Evolutionary conservation across 2,797 vertebrate species (phyloP).

Genomic region (Crocodylus rhombifer): DNA sequence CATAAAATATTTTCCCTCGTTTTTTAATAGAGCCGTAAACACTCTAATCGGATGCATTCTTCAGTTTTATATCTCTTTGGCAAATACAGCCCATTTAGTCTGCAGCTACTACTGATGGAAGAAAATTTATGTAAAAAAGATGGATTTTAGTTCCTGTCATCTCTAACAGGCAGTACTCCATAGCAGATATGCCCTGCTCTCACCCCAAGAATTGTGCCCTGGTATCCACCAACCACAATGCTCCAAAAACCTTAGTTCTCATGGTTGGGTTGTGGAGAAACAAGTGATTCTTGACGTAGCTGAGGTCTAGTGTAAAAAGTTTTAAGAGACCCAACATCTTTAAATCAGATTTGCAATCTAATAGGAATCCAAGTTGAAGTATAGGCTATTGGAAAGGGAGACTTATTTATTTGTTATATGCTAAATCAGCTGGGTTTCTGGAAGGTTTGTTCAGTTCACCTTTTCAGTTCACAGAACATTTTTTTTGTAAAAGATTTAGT

Average conservation of each 20-base stretch:
- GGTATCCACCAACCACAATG: not conserved
- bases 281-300: not conserved
- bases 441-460: too few relatives aligned
- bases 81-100: not conserved
- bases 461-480: not conserved
- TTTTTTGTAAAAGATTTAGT: not conserved
- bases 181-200: not conserved
- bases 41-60: not conserved
- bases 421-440: not conserved
- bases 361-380: not conserved
- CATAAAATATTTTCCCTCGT: not conserved
- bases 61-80: not conserved
- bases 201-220: not conserved
- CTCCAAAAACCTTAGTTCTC: not conserved
- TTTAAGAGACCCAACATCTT: too few relatives aligned
- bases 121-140: not conserved
- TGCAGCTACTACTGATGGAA: not conserved
- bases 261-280: not conserved
- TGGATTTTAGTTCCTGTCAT: not conserved
- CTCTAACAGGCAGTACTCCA: not conserved
- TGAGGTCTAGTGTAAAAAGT: not conserved
- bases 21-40: not conserved
- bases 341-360: not conserved
- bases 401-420: not conserved
- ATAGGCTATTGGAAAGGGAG: not conserved